Evolutionary conservation across 1,140 invertebrate species (phyloP), one percentile per base, ranked within the genome.

Genomic region (Bilobella aurantiaca): DNA sequence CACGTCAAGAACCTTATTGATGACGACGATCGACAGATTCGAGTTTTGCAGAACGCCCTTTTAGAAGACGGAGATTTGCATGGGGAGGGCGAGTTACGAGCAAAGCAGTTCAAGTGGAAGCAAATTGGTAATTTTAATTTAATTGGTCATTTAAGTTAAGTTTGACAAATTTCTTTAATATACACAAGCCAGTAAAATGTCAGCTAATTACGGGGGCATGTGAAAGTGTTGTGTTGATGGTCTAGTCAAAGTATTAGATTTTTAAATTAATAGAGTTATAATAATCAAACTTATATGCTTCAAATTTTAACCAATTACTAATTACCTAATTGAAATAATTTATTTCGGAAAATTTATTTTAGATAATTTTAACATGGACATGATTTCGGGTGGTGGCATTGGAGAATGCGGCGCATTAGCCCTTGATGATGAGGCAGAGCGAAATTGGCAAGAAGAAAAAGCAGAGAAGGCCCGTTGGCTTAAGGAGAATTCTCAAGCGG

Each of bases 1-100:
- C 87, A 89, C 75, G 81, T 85, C 81, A 84, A 74, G 63, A 83
- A 85, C 70, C 74, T 91, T 8, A 74, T 91, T 31, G 90, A 92
- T 76, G 86, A 92, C 71, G 90, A 94, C 77, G 86, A 89, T 58
- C 79, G 85, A 34, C 84, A 91, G 73, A 82, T 94, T 2, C 82
- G 84, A 71, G 73, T 89, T 42, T 77, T 91, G 0, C 86, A 94
- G 75, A 89, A 93, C 74, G 77, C 90, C 72, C 81, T 91, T 53
- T 82, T 94, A 18, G 89, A 91, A 74, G 90, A 93, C 76, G 91
- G 90, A 0, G 91, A 94, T 75, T 78, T 94, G 47, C 86, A 91
- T 73, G 78, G 79, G 0, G 85, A 86, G 63, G 87, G 84, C 14
- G 79, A 78, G 12, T 85, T 85, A 27, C 79, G 91, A 16, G 83